These are phyloP conservation scores for Drosophila cognata DNA, from an alignment of 2,888 invertebrate genomes.

Conservation along the genomic window DNA sequence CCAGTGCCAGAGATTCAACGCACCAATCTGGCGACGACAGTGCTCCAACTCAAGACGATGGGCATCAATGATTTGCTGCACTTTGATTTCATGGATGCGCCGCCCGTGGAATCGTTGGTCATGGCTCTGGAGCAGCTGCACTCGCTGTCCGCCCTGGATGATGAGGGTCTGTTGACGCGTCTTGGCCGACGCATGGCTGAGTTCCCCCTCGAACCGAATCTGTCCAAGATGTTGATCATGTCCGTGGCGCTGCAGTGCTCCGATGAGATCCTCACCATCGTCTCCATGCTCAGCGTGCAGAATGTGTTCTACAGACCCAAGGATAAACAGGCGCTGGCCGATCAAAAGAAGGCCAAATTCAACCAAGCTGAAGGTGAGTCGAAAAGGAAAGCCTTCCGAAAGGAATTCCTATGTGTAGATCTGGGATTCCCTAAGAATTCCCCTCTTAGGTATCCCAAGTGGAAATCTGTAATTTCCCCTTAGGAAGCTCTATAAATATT, in stretches of 20 bases:
- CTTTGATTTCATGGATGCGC: constrained; percentile 99
- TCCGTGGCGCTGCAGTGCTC: constrained; percentile 98
- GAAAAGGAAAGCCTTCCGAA: neutral
- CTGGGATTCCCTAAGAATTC: neutral
- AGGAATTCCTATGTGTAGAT: neutral
- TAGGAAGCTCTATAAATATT: neutral
- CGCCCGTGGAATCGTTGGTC: constrained; percentile 98
- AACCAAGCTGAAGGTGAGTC: constrained; percentile 94
- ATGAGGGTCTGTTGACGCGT: constrained; percentile 94
- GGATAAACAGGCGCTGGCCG: constrained; percentile 98
- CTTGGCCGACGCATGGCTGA: constrained; percentile 98
- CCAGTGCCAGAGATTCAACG: constrained; percentile 99
- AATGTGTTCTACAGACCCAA: constrained; percentile 98
- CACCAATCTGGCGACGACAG: constrained; percentile 97
- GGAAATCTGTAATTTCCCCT: neutral
- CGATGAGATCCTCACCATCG: constrained; percentile 99
- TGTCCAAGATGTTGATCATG: constrained; percentile 99
- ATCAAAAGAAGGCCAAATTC: constrained; percentile 99
- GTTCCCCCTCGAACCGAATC: constrained; percentile 98
- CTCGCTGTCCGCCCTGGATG: constrained; percentile 97
- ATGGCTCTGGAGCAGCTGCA: constrained; percentile 99
- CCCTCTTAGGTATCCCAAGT: neutral
- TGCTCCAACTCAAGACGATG: constrained; percentile 98
- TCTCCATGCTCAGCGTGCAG: constrained; percentile 99
- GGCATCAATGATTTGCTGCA: constrained; percentile 99